Evolutionary conservation across 2,113 vertebrate genomes (phyloP), one percentile per base, ranked within the genome.

Genomic region (Cacatua alba): DNA sequence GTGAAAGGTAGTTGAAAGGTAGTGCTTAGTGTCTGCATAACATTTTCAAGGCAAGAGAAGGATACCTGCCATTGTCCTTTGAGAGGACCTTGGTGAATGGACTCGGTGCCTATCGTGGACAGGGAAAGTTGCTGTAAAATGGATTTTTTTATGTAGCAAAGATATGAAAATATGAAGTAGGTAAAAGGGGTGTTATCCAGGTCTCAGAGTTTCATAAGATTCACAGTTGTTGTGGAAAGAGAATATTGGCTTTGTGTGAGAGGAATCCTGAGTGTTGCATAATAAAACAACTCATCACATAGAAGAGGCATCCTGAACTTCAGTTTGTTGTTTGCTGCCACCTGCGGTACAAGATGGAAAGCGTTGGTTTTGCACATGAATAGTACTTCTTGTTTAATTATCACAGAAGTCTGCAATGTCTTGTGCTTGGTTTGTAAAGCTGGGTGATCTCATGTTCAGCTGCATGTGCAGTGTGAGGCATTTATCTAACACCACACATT

Each of bases 371-470:
- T 86, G 72, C 37, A 44, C 64, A 94, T 96, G 83, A 97, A 94
- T 93, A 68, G 92, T 52, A 71, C 41, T 65, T 95, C 86, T 94
- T 97, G 96, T 97, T 91, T 76, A 51, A 70, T 76, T 78, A 24
- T 71, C 43, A 53, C 35, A 83, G 57, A 93, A 86, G 48, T 76
- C 74, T 88, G 28, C 88, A 74, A 57, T 72, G 80, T 70, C 74
- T 94, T 82, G 74, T 78, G 53, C 87, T 95, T 85, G 67, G 48
- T 75, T 85, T 64, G 57, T 70, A 69, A 90, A 88, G 41, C 82
- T 81, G 62, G 19, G 79, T 97, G 96, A 97, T 33, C 76, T 97
- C 95, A 97, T 79, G 35, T 83, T 97, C 97, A 97, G 96, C 96
- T 97, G 93, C 63, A 35, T 90, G 35, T 86, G 86, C 93, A 60